Conservation (phyloP, 2,888 invertebrate species). For the Brachylomia viminalis region DNA sequence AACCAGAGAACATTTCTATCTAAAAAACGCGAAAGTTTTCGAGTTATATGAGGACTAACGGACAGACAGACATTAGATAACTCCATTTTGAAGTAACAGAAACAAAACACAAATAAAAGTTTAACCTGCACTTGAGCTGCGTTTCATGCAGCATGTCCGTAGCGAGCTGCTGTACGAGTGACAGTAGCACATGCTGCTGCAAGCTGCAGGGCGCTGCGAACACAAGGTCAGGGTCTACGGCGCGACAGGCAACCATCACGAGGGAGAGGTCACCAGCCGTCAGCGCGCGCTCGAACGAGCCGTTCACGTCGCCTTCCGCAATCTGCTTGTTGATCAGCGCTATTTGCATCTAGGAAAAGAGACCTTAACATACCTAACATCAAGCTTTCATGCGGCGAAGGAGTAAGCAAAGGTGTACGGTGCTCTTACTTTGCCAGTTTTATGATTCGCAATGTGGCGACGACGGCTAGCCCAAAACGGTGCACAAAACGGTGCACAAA, state of each 20-base stretch:
- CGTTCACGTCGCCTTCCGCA: conserved; percentile 92
- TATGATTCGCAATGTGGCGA: neutral
- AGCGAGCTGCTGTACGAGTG: conserved; percentile 97
- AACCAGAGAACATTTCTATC: neutral
- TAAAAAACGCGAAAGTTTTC: neutral
- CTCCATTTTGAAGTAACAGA: neutral
- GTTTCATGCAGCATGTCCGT: conserved; percentile 96
- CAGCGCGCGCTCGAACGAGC: conserved; percentile 96
- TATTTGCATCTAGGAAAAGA: conserved; percentile 74
- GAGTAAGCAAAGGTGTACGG: neutral
- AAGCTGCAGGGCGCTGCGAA: conserved; percentile 93
- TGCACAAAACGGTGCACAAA: too few relatives aligned
- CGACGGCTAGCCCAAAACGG: neutral
- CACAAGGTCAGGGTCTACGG: conserved; percentile 93
- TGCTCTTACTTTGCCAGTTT: neutral
- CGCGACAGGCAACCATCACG: conserved; percentile 96
- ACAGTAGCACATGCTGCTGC: conserved; percentile 96
- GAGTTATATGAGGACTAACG: neutral
- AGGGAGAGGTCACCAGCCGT: conserved; percentile 95
- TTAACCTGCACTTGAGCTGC: conserved; percentile 83
- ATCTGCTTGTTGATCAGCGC: conserved; percentile 79
- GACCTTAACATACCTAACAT: neutral
- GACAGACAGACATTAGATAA: neutral
- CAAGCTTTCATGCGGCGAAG: neutral
- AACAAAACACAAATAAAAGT: neutral